A percentile compares a stretch with the other conserved stretches of the same genome.
Evolutionary conservation across 2,797 vertebrate genomes (phyloP).

Genomic region (Falco biarmicus): DNA sequence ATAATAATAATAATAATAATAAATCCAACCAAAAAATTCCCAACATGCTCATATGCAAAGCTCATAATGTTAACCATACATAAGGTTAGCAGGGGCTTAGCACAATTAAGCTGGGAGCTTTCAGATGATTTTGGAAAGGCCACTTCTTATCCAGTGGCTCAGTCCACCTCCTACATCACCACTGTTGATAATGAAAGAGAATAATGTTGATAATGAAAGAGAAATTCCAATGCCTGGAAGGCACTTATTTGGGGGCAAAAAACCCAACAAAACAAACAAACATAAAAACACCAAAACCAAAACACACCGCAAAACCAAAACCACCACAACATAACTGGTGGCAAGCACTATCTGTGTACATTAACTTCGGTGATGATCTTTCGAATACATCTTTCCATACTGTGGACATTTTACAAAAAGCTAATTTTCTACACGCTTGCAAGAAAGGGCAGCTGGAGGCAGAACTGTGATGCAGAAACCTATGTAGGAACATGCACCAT

Average conservation of each 20-base stretch:
- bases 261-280: background rate
- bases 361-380: background rate
- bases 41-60: background rate
- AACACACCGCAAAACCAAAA: background rate
- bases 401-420: background rate
- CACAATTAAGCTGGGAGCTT: background rate
- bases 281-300: background rate
- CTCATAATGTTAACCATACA: background rate
- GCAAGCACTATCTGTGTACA: background rate
- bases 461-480: background rate
- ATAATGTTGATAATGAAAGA: background rate
- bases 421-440: background rate
- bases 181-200: background rate
- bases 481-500: fast-evolving
- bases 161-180: fast-evolving
- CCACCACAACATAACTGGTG: background rate
- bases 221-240: background rate
- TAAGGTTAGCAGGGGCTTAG: background rate
- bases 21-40: background rate
- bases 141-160: background rate
- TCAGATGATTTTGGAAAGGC: background rate
- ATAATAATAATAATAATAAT: background rate
- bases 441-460: background rate
- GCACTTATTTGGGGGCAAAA: background rate
- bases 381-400: background rate